Percentiles rank a stretch among this genome's conserved stretches.
phyloP scores from a whole-genome alignment of 2,797 vertebrate species.

The Danio jaintianensis region DNA sequence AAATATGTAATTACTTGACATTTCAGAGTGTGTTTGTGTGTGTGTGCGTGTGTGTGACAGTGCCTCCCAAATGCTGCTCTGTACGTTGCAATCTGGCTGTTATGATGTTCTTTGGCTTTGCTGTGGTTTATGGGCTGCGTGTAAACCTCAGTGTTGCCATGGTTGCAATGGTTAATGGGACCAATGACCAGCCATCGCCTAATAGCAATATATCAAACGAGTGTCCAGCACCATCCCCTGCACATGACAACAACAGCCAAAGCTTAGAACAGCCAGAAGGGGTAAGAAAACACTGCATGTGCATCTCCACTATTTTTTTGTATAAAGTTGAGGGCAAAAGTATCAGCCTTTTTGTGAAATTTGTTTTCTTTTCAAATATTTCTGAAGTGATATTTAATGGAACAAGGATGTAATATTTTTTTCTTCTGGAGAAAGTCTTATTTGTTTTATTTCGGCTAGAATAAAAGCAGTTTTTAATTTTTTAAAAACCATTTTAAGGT shows the following conservation, averaged over 20 bases:
- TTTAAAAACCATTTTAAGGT: too few species aligned
- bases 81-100: slow-evolving; percentile 80
- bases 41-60: slow-evolving; percentile 59
- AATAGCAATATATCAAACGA: slow-evolving; percentile 64
- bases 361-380: too few species aligned
- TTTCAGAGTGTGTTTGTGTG: slow-evolving; percentile 16
- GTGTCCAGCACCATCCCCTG: slow-evolving; percentile 65
- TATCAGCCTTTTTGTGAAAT: too few species aligned
- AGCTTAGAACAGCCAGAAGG: slow-evolving; percentile 63
- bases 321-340: neutral
- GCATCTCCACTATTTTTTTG: neutral
- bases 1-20: neutral
- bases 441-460: too few species aligned
- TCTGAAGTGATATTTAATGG: too few species aligned
- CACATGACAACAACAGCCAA: slow-evolving; percentile 55
- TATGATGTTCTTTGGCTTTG: slow-evolving; percentile 86
- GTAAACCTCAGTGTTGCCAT: slow-evolving; percentile 90
- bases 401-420: too few species aligned
- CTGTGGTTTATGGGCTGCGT: slow-evolving; percentile 84
- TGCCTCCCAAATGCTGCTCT: slow-evolving; percentile 79
- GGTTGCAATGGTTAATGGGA: slow-evolving; percentile 87
- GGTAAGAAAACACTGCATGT: slow-evolving; percentile 63
- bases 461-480: too few species aligned
- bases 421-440: too few species aligned
- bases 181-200: slow-evolving; percentile 22